Evolutionary conservation across 2,113 vertebrate genomes (phyloP).

Genomic region (Argyrosomus japonicus): DNA sequence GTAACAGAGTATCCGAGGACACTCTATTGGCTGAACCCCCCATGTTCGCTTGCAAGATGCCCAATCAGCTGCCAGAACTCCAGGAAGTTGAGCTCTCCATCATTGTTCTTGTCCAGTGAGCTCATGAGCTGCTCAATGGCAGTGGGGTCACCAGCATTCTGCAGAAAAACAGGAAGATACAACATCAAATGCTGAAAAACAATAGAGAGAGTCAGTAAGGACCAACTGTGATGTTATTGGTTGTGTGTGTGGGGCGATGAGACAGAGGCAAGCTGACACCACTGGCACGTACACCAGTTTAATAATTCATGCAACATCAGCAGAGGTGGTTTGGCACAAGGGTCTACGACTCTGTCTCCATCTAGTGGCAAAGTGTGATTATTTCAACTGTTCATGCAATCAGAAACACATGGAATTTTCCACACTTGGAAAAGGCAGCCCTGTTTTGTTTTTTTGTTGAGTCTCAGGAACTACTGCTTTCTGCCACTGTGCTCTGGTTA

Average conservation of each 20-base stretch:
- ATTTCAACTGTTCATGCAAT: background rate
- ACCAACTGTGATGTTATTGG: background rate
- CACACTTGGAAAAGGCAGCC: slow-evolving; percentile 49
- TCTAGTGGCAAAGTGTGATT: slow-evolving; percentile 46
- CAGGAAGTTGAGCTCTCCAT: slow-evolving; percentile 80
- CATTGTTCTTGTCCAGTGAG: slow-evolving; percentile 78
- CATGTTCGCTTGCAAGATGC: slow-evolving; percentile 69
- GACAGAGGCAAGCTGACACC: slow-evolving; percentile 33
- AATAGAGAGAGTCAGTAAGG: background rate
- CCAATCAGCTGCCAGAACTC: slow-evolving; percentile 84
- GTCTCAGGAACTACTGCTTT: slow-evolving; percentile 20
- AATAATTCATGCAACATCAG: slow-evolving; percentile 50
- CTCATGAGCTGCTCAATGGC: slow-evolving; percentile 73
- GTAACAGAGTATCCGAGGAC: slow-evolving; percentile 25
- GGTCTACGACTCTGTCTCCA: slow-evolving; percentile 48
- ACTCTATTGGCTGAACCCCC: slow-evolving; percentile 72
- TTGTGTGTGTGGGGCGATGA: background rate
- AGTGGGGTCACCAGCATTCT: slow-evolving; percentile 72
- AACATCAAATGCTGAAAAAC: slow-evolving; percentile 5
- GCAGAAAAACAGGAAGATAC: slow-evolving; percentile 45
- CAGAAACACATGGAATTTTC: slow-evolving; percentile 67
- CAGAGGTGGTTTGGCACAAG: slow-evolving; percentile 51
- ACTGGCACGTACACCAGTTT: slow-evolving; percentile 3
- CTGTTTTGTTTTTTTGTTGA: slow-evolving; percentile 10
- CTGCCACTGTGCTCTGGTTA: slow-evolving; percentile 3